These are phyloP conservation scores for Tachina grossa DNA, from an alignment of 2,888 invertebrate species.

Conservation along the genomic window DNA sequence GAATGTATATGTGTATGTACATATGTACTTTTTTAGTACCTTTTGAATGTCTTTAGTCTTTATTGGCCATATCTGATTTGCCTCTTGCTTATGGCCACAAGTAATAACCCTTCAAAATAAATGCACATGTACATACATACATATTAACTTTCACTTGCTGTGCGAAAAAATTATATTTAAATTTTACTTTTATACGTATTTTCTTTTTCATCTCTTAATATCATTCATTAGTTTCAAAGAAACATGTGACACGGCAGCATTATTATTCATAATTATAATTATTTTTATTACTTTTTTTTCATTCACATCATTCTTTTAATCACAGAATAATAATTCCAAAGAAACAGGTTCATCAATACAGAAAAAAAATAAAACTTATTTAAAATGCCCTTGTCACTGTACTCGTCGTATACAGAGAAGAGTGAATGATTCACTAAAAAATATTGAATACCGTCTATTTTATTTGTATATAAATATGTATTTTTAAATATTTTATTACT, in stretches of 20 bases:
- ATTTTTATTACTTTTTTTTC: not conserved
- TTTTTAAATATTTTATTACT: conserved; percentile 12
- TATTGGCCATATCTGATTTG: not conserved
- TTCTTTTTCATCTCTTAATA: conserved; percentile 26
- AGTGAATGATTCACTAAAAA: conserved; percentile 42
- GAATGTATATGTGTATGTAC: not conserved
- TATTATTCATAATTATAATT: not conserved
- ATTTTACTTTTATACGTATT: not conserved
- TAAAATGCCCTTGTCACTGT: conserved; percentile 32
- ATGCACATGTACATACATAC: too few relatives aligned
- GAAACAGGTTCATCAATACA: not conserved
- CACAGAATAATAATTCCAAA: not conserved
- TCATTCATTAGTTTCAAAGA: conserved; percentile 24
- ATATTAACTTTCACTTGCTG: conserved; percentile 41
- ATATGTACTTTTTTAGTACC: not conserved
- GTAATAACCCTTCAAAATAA: conserved; percentile 17
- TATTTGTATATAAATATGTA: not conserved
- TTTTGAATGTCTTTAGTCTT: not conserved
- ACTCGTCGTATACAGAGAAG: not conserved
- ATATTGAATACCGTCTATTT: conserved; percentile 16
- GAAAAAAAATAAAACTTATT: not conserved
- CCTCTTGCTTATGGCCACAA: not conserved
- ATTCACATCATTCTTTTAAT: conserved; percentile 14
- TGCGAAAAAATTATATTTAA: conserved; percentile 13
- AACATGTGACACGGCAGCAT: not conserved